Evolutionary conservation across 2,797 vertebrate genomes (phyloP), one percentile per base, ranked within the genome.

Genomic region (Poecilia wingei): DNA sequence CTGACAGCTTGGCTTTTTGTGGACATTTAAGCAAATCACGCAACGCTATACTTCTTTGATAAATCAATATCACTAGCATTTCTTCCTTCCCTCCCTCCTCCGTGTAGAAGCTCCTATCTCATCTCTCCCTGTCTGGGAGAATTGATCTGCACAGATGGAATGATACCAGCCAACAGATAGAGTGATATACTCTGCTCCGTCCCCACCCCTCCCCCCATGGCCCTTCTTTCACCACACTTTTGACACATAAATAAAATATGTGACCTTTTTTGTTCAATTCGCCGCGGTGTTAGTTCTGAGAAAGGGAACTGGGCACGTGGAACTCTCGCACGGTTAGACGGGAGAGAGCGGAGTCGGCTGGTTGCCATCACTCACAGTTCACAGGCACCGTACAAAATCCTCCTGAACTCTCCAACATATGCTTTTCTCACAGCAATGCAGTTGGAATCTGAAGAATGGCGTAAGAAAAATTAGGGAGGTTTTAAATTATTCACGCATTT

Each of bases 231-330:
- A 92, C 84, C 81, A 88, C 93, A 92, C 88, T 94, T 95, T 93
- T 94, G 90, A 95, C 93, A 92, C 93, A 95, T 94, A 89, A 95
- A 96, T 95, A 95, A 96, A 96, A 96, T 93, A 95, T 94, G 92
- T 89, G 86, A 88, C 88, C 88, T 92, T 95, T 95, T 78, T 91
- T 92, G 90, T 94, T 95, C 87, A 77, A 84, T 88, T 91, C 84
- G 73, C 87, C 70, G 53, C 64, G 47, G 85, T 77, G 88, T 93
- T 86, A 73, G 84, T 86, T 92, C 88, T 82, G 87, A 84, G 86
- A 80, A 81, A 82, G 83, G 66, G 90, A 89, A 88, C 87, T 85
- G 57, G 91, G 91, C 78, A 79, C 84, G 39, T 70, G 9, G 84
- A 83, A 87, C 84, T 90, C 86, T 90, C 86, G 75, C 90, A 87